Evolutionary conservation across 2,888 invertebrate species (phyloP), one percentile per base, ranked within the genome.

Genomic region (Megaustenia siamemsis): DNA sequence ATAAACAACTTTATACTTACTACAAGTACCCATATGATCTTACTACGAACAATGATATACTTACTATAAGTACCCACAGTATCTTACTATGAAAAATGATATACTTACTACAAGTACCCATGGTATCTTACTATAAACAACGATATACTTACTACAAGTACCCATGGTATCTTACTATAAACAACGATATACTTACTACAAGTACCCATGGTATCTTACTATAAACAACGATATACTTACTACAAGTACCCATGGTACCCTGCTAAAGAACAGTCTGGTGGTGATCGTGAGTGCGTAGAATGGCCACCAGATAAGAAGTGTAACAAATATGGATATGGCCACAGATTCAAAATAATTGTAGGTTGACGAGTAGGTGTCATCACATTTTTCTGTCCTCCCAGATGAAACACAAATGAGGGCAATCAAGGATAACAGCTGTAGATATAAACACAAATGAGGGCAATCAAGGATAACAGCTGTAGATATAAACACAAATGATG

Each of bases 261-360:
- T 2, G 24, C 78, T 86, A 71, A 86, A 66, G 53, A 88, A 86
- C 10, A 89, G 38, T 75, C 88, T 87, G 53, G 79, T 87, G 68
- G 86, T 85, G 28, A 90, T 76, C 18, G 86, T 86, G 35, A 87
- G 66, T 49, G 86, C 82, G 73, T 78, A 84, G 45, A 87, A 66
- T 15, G 84, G 38, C 60, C 87, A 88, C 18, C 87, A 88, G 86
- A 89, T 87, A 35, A 89, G 18, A 18, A 88, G 81, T 38, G 87
- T 87, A 60, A 89, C 84, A 45, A 90, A 89, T 68, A 88, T 85
- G 18, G 89, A 88, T 71, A 88, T 89, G 81, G 88, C 43, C 8
- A 86, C 84, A 86, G 89, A 90, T 85, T 90, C 89, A 71, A 88
- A 89, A 83, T 86, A 90, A 49, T 88, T 88, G 83, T 90, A 90